phyloP scores from a whole-genome alignment of 2,797 vertebrate genomes.

The Labeo calbasu region DNA sequence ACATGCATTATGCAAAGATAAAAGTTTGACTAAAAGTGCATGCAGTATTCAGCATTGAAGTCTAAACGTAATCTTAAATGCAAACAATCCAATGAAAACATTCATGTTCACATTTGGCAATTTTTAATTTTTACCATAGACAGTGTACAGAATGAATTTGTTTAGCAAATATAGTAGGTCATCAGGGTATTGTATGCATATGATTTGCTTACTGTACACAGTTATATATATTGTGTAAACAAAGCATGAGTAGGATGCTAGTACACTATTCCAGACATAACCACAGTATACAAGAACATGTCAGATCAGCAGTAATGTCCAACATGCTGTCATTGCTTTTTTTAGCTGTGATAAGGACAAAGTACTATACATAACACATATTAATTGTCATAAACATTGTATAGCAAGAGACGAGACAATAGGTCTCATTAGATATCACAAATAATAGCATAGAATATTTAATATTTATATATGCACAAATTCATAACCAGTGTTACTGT shows the following conservation, averaged over 20 bases:
- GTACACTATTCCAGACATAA: not conserved
- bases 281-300: not conserved
- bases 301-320: not conserved
- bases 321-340: not conserved
- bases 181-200: not conserved
- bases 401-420: not conserved
- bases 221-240: not conserved
- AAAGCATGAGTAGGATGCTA: not conserved
- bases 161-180: not conserved
- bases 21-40: too few species aligned
- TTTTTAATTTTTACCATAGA: not conserved
- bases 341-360: not conserved
- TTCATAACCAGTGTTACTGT: too few species aligned
- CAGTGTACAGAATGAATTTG: not conserved
- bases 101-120: not conserved
- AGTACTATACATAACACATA: not conserved
- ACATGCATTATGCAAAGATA: too few species aligned
- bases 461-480: too few species aligned
- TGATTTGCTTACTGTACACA: not conserved
- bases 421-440: too few species aligned
- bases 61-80: not conserved
- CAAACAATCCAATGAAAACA: not conserved
- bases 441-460: too few species aligned
- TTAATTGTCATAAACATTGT: not conserved
- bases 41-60: not conserved